phyloP scores from a whole-genome alignment of 1,140 invertebrate species.

The Drosophila virilis region DNA sequence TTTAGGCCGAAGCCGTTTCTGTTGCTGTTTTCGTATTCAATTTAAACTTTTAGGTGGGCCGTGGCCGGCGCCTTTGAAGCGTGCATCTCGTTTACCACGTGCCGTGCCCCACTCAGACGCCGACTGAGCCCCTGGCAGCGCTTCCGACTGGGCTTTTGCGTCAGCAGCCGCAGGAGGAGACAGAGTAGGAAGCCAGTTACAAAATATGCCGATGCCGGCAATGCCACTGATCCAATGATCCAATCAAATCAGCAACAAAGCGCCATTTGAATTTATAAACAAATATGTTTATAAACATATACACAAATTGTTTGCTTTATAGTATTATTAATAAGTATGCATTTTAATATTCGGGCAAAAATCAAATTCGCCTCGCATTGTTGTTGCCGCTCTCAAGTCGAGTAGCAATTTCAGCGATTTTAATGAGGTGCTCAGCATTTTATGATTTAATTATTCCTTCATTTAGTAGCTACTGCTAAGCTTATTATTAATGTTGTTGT shows the following conservation, averaged over 20 bases:
- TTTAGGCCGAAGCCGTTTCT: slow-evolving; percentile 48
- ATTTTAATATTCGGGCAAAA: slow-evolving; percentile 38
- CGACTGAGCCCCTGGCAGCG: neutral
- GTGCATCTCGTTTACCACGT: slow-evolving; percentile 77
- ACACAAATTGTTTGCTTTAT: slow-evolving; percentile 10
- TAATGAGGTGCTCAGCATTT: slow-evolving; percentile 81
- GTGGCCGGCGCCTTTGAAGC: slow-evolving; percentile 79
- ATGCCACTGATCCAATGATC: slow-evolving; percentile 60
- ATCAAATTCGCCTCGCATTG: slow-evolving; percentile 26
- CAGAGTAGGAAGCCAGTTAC: slow-evolving; percentile 24
- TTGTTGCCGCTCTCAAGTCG: slow-evolving; percentile 65
- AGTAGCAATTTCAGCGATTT: slow-evolving; percentile 78
- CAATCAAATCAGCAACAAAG: slow-evolving; percentile 72
- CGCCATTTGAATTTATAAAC: slow-evolving; percentile 81
- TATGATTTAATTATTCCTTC: slow-evolving; percentile 81
- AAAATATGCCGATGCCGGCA: slow-evolving; percentile 34
- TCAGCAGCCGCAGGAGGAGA: slow-evolving; percentile 18
- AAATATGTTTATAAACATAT: slow-evolving; percentile 71
- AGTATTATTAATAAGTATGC: slow-evolving; percentile 55
- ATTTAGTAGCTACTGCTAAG: slow-evolving; percentile 53
- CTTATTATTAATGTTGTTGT: slow-evolving; percentile 24
- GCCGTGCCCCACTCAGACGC: slow-evolving; percentile 56
- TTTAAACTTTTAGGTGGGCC: slow-evolving; percentile 70
- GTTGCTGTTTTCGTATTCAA: slow-evolving; percentile 54
- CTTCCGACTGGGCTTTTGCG: slow-evolving; percentile 31